Evolutionary conservation across 2,113 vertebrate genomes (phyloP).

Genomic region (Zosterops borbonicus): DNA sequence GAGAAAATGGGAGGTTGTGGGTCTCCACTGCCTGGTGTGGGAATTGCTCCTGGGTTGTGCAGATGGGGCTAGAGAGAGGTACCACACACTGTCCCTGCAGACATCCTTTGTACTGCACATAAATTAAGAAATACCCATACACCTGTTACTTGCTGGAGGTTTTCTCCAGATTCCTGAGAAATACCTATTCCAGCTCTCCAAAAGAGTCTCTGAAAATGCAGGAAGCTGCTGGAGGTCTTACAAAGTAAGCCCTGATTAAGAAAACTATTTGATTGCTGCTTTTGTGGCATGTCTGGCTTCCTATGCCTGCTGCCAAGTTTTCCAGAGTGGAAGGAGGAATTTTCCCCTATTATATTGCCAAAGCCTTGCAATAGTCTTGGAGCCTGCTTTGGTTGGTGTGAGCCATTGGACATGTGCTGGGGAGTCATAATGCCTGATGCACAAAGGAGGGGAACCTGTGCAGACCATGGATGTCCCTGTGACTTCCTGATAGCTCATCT

Average conservation of each 20-base stretch:
- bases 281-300: not conserved
- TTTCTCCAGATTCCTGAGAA: not conserved
- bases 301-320: not conserved
- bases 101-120: not conserved
- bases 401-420: rapidly evolving
- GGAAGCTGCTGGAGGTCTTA: not conserved
- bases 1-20: not conserved
- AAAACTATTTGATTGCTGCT: not conserved
- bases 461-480: not conserved
- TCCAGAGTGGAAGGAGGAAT: not conserved
- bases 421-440: not conserved
- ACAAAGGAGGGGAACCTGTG: not conserved
- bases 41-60: not conserved
- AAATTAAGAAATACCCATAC: not conserved
- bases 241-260: not conserved
- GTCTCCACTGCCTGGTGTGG: not conserved
- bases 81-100: not conserved
- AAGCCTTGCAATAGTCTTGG: not conserved
- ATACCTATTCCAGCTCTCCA: not conserved
- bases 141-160: not conserved
- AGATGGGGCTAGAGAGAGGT: not conserved
- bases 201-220: not conserved
- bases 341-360: not conserved
- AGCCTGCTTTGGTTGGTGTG: not conserved
- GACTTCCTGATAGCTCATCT: not conserved